Evolutionary conservation across 2,888 invertebrate genomes (phyloP), one percentile per base, ranked within the genome.

Genomic region (Entomobrya proxima): DNA sequence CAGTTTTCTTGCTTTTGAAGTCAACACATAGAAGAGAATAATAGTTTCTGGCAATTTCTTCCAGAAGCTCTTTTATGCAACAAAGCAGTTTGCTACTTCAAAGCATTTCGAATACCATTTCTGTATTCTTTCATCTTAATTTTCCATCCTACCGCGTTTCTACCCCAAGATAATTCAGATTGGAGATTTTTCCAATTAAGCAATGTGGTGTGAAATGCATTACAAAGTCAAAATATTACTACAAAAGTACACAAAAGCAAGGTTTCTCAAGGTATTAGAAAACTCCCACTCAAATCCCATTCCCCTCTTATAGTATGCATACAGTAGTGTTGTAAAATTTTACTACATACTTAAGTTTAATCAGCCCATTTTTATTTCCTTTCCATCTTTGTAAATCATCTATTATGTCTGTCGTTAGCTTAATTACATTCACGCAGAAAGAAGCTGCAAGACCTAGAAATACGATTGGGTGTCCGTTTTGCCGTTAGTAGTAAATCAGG

Each of bases 281-380:
- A n/a, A n/a, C n/a, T n/a, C n/a, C n/a, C n/a, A n/a, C n/a, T n/a
- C n/a, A n/a, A n/a, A n/a, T n/a, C n/a, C n/a, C n/a, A n/a, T n/a
- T n/a, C n/a, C n/a, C n/a, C n/a, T n/a, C n/a, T n/a, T n/a, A n/a
- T n/a, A n/a, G n/a, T n/a, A n/a, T n/a, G n/a, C n/a, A n/a, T n/a
- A n/a, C n/a, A n/a, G n/a, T n/a, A n/a, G n/a, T n/a, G n/a, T n/a
- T n/a, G n/a, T n/a, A n/a, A n/a, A n/a, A n/a, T n/a, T n/a, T n/a
- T n/a, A n/a, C n/a, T n/a, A n/a, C n/a, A n/a, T n/a, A 32, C 32
- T 15, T 61, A 55, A 55, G 30, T 30, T 61, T 61, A 61, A 61
- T 61, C 32, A 61, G 15, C 15, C 2, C 61, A 13, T n/a, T 5
- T 32, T 61, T 32, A 61, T 61, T 61, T 61, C 32, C 61, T 55